These are phyloP conservation scores for Dynastes grantii DNA, from an alignment of 2,888 invertebrate genomes.

Conservation along the genomic window DNA sequence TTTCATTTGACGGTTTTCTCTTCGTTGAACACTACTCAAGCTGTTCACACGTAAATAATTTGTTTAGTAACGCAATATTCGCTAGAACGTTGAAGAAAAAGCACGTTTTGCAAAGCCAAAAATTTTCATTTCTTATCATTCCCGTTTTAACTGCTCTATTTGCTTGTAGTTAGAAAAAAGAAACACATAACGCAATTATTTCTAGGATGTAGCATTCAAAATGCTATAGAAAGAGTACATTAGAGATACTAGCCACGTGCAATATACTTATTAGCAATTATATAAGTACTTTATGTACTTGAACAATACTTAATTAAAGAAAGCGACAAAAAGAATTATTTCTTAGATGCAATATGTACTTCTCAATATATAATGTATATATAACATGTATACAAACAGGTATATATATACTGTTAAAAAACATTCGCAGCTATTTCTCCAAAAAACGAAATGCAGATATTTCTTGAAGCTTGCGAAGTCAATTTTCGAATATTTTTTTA, in stretches of 20 bases:
- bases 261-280: constrained; percentile 43
- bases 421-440: too few relatives aligned
- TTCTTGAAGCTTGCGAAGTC: too few relatives aligned
- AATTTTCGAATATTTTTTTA: constrained; percentile 41
- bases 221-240: constrained; percentile 7
- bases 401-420: too few relatives aligned
- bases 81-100: too few relatives aligned
- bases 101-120: background rate
- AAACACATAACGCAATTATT: background rate
- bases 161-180: constrained; percentile 17
- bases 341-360: too few relatives aligned
- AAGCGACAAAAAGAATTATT: background rate
- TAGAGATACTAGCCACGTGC: constrained; percentile 34
- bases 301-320: constrained; percentile 13
- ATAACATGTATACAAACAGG: too few relatives aligned
- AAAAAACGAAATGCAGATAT: background rate
- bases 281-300: background rate
- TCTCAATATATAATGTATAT: too few relatives aligned
- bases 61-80: too few relatives aligned
- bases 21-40: background rate
- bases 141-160: background rate
- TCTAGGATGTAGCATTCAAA: constrained; percentile 1
- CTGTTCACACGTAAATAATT: too few relatives aligned
- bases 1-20: background rate
- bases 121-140: background rate